Conservation (phyloP, 2,113 vertebrate species). For the Ondatra zibethicus region DNA sequence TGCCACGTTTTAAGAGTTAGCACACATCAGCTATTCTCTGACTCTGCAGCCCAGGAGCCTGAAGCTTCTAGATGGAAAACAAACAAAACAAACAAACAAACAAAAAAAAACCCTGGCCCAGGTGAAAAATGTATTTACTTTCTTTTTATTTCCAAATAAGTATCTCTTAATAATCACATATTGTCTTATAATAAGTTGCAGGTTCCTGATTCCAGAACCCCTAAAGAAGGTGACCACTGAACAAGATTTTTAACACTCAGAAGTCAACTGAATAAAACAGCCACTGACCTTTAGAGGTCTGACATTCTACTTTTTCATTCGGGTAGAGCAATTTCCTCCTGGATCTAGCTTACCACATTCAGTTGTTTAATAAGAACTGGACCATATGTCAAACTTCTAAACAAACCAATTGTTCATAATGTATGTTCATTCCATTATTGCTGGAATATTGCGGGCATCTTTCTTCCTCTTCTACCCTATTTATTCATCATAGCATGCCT, state of each 20-base stretch:
- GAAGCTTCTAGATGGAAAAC: neutral
- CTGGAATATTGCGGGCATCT: neutral
- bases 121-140: slow-evolving; percentile 10
- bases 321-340: slow-evolving; percentile 45
- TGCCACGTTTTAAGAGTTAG: neutral
- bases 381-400: neutral
- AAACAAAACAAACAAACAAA: too few relatives aligned
- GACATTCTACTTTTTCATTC: slow-evolving; percentile 29
- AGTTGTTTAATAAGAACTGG: slow-evolving; percentile 34
- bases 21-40: neutral
- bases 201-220: neutral
- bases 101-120: neutral
- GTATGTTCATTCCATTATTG: neutral
- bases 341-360: slow-evolving; percentile 37
- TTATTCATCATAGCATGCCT: neutral
- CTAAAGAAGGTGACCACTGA: neutral
- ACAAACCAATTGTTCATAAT: neutral
- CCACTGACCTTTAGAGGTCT: slow-evolving; percentile 16
- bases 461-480: neutral
- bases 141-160: slow-evolving; percentile 56
- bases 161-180: slow-evolving; percentile 9
- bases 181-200: slow-evolving; percentile 15
- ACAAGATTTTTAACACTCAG: neutral
- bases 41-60: neutral
- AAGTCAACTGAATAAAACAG: neutral